Percentiles rank a stretch among this genome's conserved stretches.
These are phyloP conservation scores for Blastomussa wellsi DNA, from an alignment of 92 coral and sea anemone species.

Conservation along the genomic window DNA sequence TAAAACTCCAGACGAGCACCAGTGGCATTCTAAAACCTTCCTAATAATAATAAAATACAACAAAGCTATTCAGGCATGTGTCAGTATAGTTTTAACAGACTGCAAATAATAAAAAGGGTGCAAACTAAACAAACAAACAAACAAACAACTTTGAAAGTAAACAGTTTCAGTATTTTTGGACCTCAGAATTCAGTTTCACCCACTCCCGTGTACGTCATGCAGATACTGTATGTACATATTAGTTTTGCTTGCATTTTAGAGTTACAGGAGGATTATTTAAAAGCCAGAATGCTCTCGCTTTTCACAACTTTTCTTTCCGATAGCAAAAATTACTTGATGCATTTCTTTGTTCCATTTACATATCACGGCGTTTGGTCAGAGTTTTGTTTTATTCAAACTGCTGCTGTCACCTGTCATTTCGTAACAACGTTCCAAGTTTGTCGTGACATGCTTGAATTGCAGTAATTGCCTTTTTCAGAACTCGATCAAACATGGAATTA, in stretches of 20 bases:
- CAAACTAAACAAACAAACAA: background rate
- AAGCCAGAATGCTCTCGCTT: background rate
- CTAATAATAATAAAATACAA: background rate
- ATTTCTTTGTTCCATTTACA: conserved; percentile 1
- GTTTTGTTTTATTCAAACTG: conserved; percentile 2
- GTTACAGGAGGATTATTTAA: background rate
- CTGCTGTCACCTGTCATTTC: conserved; percentile 14
- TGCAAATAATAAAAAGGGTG: background rate
- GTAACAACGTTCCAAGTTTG: background rate
- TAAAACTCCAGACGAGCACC: background rate
- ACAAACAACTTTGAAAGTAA: background rate
- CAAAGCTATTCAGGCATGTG: background rate
- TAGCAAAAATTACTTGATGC: background rate
- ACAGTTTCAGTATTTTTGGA: background rate
- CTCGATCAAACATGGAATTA: conserved; percentile 14
- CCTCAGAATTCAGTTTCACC: background rate
- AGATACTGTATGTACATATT: background rate
- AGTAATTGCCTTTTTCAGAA: background rate
- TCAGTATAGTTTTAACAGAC: background rate
- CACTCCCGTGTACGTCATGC: background rate
- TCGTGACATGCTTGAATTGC: background rate
- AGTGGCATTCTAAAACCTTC: background rate
- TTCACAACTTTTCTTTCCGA: background rate
- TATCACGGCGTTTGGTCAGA: background rate
- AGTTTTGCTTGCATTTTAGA: background rate